These are phyloP conservation scores for Stictonetta naevosa DNA, from an alignment of 2,113 vertebrate species.

Conservation along the genomic window DNA sequence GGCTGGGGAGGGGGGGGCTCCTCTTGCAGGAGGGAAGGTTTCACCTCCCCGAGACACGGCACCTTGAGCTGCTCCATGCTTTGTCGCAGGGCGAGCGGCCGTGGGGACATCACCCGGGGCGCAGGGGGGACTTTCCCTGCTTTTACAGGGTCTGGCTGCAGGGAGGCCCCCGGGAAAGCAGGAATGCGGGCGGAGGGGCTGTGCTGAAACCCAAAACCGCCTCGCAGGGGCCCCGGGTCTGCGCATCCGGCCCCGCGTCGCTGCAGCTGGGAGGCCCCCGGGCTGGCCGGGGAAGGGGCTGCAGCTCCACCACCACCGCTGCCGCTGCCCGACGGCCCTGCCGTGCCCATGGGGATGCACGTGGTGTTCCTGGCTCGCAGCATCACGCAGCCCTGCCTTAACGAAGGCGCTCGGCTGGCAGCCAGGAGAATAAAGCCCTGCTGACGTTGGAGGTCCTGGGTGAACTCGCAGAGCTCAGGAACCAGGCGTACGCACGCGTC, in stretches of 20 bases:
- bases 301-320: not conserved
- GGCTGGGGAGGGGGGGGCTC: no score
- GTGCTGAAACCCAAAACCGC: slow-evolving; percentile 40
- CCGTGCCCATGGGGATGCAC: not conserved
- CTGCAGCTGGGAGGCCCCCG: not conserved
- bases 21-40: no score
- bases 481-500: fast-evolving
- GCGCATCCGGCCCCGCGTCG: not conserved
- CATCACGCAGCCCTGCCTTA: not conserved
- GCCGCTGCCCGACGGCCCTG: no score
- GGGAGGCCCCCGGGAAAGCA: not conserved
- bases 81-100: fast-evolving
- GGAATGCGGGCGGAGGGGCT: not conserved
- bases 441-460: not conserved
- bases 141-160: not conserved
- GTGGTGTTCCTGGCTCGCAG: not conserved
- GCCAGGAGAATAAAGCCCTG: not conserved
- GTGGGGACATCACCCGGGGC: not conserved
- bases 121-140: not conserved
- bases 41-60: not conserved
- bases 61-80: not conserved
- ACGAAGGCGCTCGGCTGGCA: not conserved
- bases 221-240: not conserved
- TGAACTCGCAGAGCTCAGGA: not conserved
- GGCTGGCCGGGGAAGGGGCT: not conserved